Evolutionary conservation across 2,113 vertebrate genomes (phyloP), one percentile per base, ranked within the genome.

Genomic region (Zingel zingel): DNA sequence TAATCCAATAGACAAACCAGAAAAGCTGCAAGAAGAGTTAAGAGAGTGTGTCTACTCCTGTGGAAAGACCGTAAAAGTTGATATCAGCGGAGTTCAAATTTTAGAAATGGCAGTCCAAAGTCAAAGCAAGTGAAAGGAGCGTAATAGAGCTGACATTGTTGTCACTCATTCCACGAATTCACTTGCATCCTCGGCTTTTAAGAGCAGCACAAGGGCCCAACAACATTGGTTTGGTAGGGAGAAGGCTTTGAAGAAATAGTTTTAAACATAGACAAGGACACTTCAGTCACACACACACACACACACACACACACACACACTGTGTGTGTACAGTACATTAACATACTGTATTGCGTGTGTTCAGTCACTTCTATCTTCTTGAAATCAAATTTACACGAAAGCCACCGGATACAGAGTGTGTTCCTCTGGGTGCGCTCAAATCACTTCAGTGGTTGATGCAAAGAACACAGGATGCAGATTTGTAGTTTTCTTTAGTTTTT

Each of bases 81-180:
- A 73, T 66, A 47, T 82, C 73, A 57, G 23, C 3, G n/a, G 21
- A n/a, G 71, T 83, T 83, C 61, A 79, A 36, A 57, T 71, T 71
- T 23, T 54, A 62, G 59, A 9, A 84, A 76, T 51, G 81, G 64
- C 84, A 75, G 82, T 82, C 61, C 79, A 86, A 75, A 87, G 84
- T 83, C 64, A 82, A 77, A 85, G 76, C 54, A 53, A 78, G 79
- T 61, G 76, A 86, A 76, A 86, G 75, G 69, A 88, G 84, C 77
- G 89, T 89, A 90, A 75, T 82, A 45, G 69, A 19, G 23, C 51
- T 84, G 66, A 89, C 84, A 78, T 72, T 86, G 82, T 87, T 91
- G 86, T 87, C 74, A 64, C 80, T 81, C 61, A 50, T 76, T 73
- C 74, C 73, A 70, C 66, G 74, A 82, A 83, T 71, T 71, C 63